A percentile compares a stretch with the other conserved stretches of the same genome.
These are phyloP conservation scores for Crepidodera aurea DNA, from an alignment of 2,888 invertebrate genomes.

Conservation along the genomic window DNA sequence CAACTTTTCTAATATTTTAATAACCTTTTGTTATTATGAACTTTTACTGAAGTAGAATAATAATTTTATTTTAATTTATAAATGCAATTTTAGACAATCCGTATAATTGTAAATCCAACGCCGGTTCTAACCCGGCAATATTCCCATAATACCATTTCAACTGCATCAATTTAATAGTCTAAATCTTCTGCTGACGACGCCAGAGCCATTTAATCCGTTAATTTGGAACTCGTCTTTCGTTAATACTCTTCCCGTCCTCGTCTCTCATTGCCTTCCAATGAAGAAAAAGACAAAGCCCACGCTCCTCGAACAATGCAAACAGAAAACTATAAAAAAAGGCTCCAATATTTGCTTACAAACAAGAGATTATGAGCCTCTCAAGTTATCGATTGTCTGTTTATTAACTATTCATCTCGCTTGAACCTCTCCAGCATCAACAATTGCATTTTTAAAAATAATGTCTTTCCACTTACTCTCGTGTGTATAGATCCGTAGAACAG, in stretches of 20 bases:
- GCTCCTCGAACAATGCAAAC: slow-evolving; percentile 40
- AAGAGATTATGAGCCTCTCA: slow-evolving; percentile 40
- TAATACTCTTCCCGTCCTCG: slow-evolving; percentile 37
- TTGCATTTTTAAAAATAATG: slow-evolving; percentile 17
- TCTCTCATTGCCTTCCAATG: slow-evolving; percentile 43
- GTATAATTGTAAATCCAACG: slow-evolving; percentile 12
- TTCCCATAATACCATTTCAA: slow-evolving; percentile 29
- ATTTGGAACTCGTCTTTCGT: slow-evolving; percentile 44
- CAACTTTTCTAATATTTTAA: too few relatives aligned
- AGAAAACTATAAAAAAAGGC: slow-evolving; percentile 42
- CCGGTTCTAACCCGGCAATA: slow-evolving; percentile 15
- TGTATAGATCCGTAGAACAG: too few relatives aligned
- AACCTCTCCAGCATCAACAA: slow-evolving; percentile 33
- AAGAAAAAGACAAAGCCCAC: slow-evolving; percentile 47
- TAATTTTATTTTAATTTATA: neutral
- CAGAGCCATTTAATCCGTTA: slow-evolving; percentile 46
- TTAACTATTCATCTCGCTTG: slow-evolving; percentile 38
- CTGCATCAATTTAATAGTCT: slow-evolving; percentile 46
- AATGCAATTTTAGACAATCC: slow-evolving; percentile 4
- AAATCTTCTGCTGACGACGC: slow-evolving; percentile 45
- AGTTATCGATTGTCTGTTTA: slow-evolving; percentile 43
- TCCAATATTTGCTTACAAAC: slow-evolving; percentile 41
- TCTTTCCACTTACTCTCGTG: neutral
- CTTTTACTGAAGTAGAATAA: neutral
- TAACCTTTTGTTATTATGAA: neutral